phyloP scores from a whole-genome alignment of 2,113 vertebrate species.

The Aviceda subcristata region DNA sequence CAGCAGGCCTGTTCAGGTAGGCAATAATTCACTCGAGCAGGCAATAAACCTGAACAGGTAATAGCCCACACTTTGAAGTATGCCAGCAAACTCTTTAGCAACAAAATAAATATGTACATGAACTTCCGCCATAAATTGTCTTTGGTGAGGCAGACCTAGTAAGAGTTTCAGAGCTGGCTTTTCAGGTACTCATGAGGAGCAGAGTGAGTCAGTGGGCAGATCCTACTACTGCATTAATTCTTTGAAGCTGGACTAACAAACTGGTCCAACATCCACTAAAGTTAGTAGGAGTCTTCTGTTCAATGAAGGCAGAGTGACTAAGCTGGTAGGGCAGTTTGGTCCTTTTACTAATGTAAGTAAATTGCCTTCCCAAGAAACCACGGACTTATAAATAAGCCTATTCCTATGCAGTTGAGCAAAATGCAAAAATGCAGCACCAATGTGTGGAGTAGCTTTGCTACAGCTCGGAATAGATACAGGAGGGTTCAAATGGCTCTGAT shows the following conservation, averaged over 20 bases:
- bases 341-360: background rate
- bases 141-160: conserved; percentile 43
- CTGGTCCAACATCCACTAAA: background rate
- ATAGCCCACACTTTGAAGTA: conserved; percentile 68
- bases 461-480: background rate
- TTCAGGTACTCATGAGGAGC: conserved; percentile 46
- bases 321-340: background rate
- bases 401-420: background rate
- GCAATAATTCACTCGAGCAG: conserved; percentile 67
- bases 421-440: background rate
- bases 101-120: conserved; percentile 57
- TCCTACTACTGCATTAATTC: background rate
- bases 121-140: conserved; percentile 64
- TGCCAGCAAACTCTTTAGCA: conserved; percentile 67
- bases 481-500: background rate
- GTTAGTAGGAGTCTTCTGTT: background rate
- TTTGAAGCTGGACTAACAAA: conserved; percentile 8
- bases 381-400: background rate
- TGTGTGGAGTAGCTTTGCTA: background rate
- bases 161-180: conserved; percentile 61
- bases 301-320: background rate
- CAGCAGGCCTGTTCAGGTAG: conserved; percentile 63
- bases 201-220: conserved; percentile 49
- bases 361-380: background rate
- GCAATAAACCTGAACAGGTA: conserved; percentile 72